Evolutionary conservation across 2,888 invertebrate genomes (phyloP).

Genomic region (Cephalotes varians): DNA sequence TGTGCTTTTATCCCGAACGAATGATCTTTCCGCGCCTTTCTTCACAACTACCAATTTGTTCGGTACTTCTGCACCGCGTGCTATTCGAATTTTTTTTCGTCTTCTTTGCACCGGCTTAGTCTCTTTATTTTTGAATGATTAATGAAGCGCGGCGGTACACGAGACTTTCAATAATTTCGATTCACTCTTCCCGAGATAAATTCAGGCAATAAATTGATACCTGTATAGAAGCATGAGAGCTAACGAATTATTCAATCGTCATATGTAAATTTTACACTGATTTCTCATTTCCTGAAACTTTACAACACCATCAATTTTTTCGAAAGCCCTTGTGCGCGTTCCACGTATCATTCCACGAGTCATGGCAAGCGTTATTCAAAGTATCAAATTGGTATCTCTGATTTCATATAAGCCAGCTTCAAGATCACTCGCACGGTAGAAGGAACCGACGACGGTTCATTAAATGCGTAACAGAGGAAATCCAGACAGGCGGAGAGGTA

Average conservation of each 20-base stretch:
- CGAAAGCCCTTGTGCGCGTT: neutral
- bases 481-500: conserved; percentile 14
- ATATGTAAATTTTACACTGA: neutral
- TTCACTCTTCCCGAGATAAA: conserved; percentile 13
- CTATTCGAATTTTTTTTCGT: conserved; percentile 3
- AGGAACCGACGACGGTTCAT: conserved; percentile 60
- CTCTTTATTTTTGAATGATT: conserved; percentile 12
- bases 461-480: conserved; percentile 67
- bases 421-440: conserved; percentile 40
- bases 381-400: conserved; percentile 41
- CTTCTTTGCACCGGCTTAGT: neutral
- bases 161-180: neutral
- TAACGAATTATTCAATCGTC: conserved; percentile 19
- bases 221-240: neutral
- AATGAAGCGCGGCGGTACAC: neutral
- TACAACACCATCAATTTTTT: neutral
- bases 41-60: conserved; percentile 65
- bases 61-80: conserved; percentile 47
- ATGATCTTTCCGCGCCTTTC: conserved; percentile 21
- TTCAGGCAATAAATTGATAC: conserved; percentile 6
- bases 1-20: conserved; percentile 57
- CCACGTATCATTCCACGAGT: neutral
- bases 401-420: conserved; percentile 21
- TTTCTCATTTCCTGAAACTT: conserved; percentile 11
- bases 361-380: neutral